These are phyloP conservation scores for Rallus limicola DNA, from an alignment of 2,113 vertebrate genomes.

Conservation along the genomic window DNA sequence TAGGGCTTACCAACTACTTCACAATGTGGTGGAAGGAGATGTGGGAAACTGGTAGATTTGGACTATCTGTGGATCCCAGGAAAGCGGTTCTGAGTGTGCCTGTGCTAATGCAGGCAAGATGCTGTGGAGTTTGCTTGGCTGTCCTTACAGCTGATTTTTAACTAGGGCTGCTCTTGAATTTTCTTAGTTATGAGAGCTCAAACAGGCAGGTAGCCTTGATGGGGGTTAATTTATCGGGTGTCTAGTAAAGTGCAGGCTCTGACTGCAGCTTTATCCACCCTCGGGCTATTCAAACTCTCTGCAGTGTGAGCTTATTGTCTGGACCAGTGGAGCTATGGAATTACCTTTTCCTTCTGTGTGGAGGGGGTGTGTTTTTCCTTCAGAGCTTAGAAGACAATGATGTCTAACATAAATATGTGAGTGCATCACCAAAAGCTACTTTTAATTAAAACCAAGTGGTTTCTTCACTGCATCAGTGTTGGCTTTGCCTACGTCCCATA, in stretches of 20 bases:
- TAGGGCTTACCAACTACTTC: background rate
- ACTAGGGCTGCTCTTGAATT: background rate
- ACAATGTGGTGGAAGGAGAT: background rate
- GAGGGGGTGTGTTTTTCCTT: background rate
- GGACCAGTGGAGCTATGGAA: background rate
- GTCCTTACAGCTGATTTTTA: background rate
- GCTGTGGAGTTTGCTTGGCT: background rate
- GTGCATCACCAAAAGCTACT: background rate
- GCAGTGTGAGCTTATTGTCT: background rate
- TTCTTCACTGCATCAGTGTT: background rate
- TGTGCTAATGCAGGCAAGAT: background rate
- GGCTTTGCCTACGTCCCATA: background rate
- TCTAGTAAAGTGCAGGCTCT: background rate
- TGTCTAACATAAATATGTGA: background rate
- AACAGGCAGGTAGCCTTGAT: slow-evolving; percentile 3
- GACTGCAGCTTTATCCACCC: background rate
- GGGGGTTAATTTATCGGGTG: slow-evolving; percentile 38
- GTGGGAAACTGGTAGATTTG: background rate
- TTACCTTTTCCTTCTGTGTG: background rate
- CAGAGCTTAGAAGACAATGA: background rate
- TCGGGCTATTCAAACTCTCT: background rate
- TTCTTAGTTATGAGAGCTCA: background rate
- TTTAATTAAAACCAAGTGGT: background rate
- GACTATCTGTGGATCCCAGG: background rate
- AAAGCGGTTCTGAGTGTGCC: background rate